Evolutionary conservation across 1,140 invertebrate genomes (phyloP), one percentile per base, ranked within the genome.

Genomic region (Diorhabda elongata): DNA sequence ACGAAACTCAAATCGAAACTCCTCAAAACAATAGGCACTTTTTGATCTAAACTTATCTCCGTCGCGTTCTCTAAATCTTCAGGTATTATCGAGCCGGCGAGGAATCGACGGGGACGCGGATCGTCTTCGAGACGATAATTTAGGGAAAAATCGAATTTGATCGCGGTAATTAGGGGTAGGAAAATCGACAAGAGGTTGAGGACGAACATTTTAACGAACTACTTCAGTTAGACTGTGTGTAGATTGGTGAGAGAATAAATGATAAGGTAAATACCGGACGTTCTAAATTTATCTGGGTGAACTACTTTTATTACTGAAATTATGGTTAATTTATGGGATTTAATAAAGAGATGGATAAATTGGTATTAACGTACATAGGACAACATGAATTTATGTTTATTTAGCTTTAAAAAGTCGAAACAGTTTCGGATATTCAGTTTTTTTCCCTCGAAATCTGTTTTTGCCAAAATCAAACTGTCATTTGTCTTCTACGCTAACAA

Each of bases 1-100:
- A 56, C 58, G 58, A 67, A 67, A 58, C 65, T 60, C 42, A 67
- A 26, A 44, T 67, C 65, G 42, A 67, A 67, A 60, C 65, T 67
- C 44, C 65, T 52, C 11, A 67, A 56, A 26, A 67, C 45, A 26
- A 67, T 60, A 42, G 57, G 58, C 42, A 67, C 58, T 67, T 59
- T 67, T 44, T 67, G 65, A 45, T 67, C 60, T 26, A 67, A 43
- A 44, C 26, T 56, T 9, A 67, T 60, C 47, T 41, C 43, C 3
- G 65, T 67, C 2, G 65, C 65, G 45, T 59, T 67, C n/a, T 44
- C 44, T 44, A 67, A 44, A 52, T 44, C 63, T 2, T 64, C 63
- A 8, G 65, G 60, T 42, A 60, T 45, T 11, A 60, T 43, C n/a
- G 42, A n/a, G 9, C 65, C 42, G 3, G 65, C 65, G n/a, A 41